Conservation (phyloP, 2,113 vertebrate species). For the Lepisosteus oculatus region DNA sequence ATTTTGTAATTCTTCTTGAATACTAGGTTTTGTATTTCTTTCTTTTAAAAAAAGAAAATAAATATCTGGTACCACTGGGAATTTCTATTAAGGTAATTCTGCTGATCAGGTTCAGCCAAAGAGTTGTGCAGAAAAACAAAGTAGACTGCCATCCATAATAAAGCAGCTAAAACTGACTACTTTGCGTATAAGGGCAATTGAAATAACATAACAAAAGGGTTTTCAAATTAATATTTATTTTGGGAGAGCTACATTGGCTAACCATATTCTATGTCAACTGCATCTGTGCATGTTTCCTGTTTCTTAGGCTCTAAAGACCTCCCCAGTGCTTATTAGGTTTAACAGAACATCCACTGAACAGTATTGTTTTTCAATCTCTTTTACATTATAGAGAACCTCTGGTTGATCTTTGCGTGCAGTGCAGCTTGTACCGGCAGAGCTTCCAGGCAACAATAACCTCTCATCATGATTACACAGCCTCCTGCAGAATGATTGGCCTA, state of each 20-base stretch:
- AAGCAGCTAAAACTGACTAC: background rate
- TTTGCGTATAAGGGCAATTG: background rate
- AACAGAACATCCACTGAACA: conserved; percentile 3
- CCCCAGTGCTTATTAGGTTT: conserved; percentile 23
- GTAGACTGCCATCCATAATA: background rate
- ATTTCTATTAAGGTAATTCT: no score
- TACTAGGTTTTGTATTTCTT: background rate
- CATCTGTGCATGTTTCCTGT: conserved; percentile 4
- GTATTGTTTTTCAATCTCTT: conserved; percentile 45
- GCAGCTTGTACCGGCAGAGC: conserved; percentile 41
- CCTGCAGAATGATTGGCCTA: conserved; percentile 50
- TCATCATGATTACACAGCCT: conserved; percentile 51
- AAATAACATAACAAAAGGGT: background rate
- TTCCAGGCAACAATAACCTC: conserved; percentile 48
- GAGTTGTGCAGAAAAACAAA: background rate
- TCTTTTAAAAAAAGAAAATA: no score
- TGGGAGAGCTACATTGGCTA: background rate
- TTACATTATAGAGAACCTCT: conserved; percentile 35
- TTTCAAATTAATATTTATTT: background rate
- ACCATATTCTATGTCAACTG: background rate
- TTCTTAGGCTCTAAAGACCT: conserved; percentile 15
- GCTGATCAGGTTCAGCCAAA: background rate
- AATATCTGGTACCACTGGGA: no score
- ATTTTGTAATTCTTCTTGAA: background rate
- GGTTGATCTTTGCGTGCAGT: conserved; percentile 34